Base-by-base conservation (phyloP, 2,797 vertebrate species). In the Buphagus erythrorhynchus region DNA sequence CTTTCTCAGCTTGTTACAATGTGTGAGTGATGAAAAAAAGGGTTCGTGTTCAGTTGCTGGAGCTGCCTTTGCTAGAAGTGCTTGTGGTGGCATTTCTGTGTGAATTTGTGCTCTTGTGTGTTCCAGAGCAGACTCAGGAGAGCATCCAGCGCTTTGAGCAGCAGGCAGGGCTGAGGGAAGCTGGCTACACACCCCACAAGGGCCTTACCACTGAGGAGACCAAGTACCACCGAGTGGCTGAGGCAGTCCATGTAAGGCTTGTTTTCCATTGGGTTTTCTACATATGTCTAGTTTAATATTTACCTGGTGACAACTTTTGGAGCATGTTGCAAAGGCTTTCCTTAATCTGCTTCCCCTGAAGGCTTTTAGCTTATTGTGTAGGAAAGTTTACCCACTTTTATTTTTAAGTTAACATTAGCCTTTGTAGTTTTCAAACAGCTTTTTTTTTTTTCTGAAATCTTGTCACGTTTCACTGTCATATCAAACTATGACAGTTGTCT, bases 131-230 rank as follows among this genome's bases (percentile, higher is more conserved):
- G 95, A 99, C 98, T 57, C 99, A 99, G 68, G 99, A 99, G 96
- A 99, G 98, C 97, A 98, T 99, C 69, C 99, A 99, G 66, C 98
- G 90, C 91, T 99, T 99, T 92, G 99, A 99, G 95, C 98, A 99
- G 95, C 99, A 99, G 96, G 99, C 99, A 58, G 99, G 99, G 40
- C 98, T 99, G 98, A 99, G 98, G 52, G 99, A 99, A 55, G 98
- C 98, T 25, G 98, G 98, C 35, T 99, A 99, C 97, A 98, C 98
- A 42, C 99, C 99, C 26, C 99, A 99, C 98, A 99, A 99, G 95
- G 99, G 99, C 90, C 99, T 99, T 40, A 98, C 98, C 86, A 98
- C 99, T 4, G 99, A 99, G 97, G 99, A 99, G 94, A 98, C 98
- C 35, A 98, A 98, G 93, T 99, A 99, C 93, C 99, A 99, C 88